phyloP scores from a whole-genome alignment of 2,888 invertebrate genomes.

The Heteromurus nitidus region DNA sequence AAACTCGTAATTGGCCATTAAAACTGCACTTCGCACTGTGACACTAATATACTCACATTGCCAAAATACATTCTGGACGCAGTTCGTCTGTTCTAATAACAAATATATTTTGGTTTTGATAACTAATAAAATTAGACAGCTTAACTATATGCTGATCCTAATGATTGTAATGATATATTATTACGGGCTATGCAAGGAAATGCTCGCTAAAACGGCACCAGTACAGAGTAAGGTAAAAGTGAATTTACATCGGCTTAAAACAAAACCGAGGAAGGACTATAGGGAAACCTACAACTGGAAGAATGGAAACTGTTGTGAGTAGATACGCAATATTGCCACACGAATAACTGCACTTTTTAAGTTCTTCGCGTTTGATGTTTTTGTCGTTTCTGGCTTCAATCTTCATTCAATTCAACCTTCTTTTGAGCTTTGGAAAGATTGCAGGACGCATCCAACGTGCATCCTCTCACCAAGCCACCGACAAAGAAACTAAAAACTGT shows the following conservation, averaged over 20 bases:
- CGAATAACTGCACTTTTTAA: background rate
- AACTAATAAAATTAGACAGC: background rate
- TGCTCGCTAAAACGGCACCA: background rate
- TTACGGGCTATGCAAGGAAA: too few relatives aligned
- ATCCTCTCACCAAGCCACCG: conserved; percentile 6
- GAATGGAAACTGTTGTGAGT: background rate
- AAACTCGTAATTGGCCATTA: background rate
- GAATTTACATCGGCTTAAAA: too few relatives aligned
- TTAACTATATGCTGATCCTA: too few relatives aligned
- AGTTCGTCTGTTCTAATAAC: background rate
- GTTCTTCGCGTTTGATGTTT: background rate
- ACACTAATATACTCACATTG: background rate
- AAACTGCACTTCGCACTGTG: background rate
- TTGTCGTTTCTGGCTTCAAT: background rate
- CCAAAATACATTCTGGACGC: background rate
- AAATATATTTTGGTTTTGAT: background rate
- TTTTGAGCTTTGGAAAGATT: background rate
- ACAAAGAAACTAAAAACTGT: conserved; percentile 15
- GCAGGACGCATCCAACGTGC: background rate
- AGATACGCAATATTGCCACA: background rate
- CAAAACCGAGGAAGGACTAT: too few relatives aligned
- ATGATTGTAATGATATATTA: too few relatives aligned
- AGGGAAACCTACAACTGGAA: background rate
- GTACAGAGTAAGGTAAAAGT: too few relatives aligned
- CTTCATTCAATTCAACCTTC: background rate